phyloP scores from a whole-genome alignment of 2,113 vertebrate genomes.

The Lipotes vexillifer region DNA sequence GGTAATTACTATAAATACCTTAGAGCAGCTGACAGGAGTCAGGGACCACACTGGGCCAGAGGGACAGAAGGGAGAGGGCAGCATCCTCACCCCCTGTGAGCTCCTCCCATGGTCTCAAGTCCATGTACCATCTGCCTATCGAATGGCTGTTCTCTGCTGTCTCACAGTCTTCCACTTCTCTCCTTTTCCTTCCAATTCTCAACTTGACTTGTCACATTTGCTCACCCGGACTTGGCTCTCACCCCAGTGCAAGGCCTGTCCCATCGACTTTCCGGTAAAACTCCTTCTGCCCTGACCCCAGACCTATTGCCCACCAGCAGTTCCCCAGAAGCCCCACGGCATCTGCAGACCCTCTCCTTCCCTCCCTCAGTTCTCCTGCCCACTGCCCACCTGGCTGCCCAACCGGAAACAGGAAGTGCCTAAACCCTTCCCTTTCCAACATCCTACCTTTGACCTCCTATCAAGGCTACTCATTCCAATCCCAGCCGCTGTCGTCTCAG shows the following conservation, averaged over 20 bases:
- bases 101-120: fast-evolving
- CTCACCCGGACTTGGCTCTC: not conserved
- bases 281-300: not conserved
- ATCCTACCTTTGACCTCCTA: not conserved
- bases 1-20: not conserved
- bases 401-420: not conserved
- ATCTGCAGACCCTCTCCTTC: too few relatives aligned
- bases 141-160: fast-evolving
- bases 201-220: not conserved
- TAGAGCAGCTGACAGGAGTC: fast-evolving
- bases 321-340: not conserved
- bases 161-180: fast-evolving
- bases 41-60: fast-evolving
- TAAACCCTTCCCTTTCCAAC: not conserved
- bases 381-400: not conserved
- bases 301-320: fast-evolving
- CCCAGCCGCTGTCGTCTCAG: fast-evolving
- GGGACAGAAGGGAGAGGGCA: not conserved
- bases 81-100: not conserved
- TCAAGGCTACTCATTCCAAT: not conserved
- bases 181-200: fast-evolving
- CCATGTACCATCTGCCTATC: fast-evolving
- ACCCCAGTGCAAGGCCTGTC: fast-evolving
- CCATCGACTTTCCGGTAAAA: not conserved
- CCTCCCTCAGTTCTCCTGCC: not conserved